phyloP scores from a whole-genome alignment of 1,140 invertebrate species.

The Bombus fervidus region DNA sequence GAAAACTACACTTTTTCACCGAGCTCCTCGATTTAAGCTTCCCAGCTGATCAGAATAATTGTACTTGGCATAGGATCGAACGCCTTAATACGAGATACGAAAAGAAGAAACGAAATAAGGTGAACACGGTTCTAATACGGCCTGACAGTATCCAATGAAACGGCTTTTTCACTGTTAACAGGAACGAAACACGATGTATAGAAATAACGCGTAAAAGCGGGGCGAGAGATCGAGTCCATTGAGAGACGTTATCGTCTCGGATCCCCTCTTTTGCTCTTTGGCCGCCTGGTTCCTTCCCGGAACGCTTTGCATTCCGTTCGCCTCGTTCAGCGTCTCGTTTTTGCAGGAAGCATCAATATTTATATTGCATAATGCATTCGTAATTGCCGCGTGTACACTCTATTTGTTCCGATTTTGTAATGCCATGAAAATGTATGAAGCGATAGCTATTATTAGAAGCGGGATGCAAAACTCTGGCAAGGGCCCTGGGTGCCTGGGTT shows the following conservation, averaged over 20 bases:
- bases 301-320: constrained; percentile 78
- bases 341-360: constrained; percentile 83
- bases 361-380: constrained; percentile 82
- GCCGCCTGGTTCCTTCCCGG: constrained; percentile 58
- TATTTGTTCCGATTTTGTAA: constrained; percentile 83
- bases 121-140: background rate
- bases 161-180: background rate
- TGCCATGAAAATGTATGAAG: constrained; percentile 83
- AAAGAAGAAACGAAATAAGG: background rate
- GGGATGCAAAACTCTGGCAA: constrained; percentile 75
- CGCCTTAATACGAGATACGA: background rate
- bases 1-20: too few species aligned
- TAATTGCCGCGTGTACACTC: constrained; percentile 81
- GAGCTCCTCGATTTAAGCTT: too few species aligned
- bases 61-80: background rate
- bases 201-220: background rate
- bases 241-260: constrained; percentile 61
- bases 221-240: constrained; percentile 37
- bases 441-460: constrained; percentile 81
- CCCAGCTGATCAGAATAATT: background rate
- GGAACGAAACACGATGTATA: background rate
- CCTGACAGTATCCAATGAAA: background rate
- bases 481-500: constrained; percentile 62
- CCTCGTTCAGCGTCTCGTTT: constrained; percentile 76
- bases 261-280: constrained; percentile 18